Percentiles rank a stretch among this genome's conserved stretches.
Evolutionary conservation across 2,113 vertebrate genomes (phyloP).

Genomic region (Paramormyrops kingsleyae): DNA sequence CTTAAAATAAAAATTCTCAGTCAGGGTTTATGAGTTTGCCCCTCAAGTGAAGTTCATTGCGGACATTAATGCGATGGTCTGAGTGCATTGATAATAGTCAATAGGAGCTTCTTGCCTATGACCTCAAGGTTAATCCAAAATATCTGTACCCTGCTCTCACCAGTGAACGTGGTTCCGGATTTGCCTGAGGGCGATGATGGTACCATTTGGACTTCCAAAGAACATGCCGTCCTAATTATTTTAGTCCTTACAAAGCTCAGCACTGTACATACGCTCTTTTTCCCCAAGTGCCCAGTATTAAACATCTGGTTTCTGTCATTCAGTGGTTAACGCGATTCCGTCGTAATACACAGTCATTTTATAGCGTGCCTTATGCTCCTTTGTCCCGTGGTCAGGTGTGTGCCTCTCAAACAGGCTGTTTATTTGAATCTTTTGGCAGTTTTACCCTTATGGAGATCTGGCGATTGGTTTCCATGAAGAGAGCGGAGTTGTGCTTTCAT

Average conservation of each 20-base stretch:
- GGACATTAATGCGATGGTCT: not conserved
- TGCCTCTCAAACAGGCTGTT: not conserved
- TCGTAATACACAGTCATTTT: not conserved
- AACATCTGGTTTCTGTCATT: not conserved
- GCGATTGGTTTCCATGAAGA: not conserved
- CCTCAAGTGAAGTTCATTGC: not conserved
- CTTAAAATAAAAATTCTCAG: not conserved
- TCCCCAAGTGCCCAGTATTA: not conserved
- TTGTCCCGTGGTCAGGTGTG: not conserved
- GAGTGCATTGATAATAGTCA: not conserved
- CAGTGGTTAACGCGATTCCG: not conserved
- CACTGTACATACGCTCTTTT: not conserved
- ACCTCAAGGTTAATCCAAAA: constrained; percentile 2
- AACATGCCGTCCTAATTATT: not conserved
- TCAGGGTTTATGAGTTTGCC: not conserved
- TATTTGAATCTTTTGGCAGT: not conserved
- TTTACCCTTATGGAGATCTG: not conserved
- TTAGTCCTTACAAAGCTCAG: not conserved
- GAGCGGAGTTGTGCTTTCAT: not conserved
- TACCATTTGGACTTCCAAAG: not conserved
- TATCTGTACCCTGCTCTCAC: not conserved
- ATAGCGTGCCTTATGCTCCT: not conserved
- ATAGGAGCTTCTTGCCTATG: not conserved
- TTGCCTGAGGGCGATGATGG: not conserved
- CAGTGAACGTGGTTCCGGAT: not conserved